Evolutionary conservation across 2,797 vertebrate genomes (phyloP), one percentile per base, ranked within the genome.

Genomic region (Anguilla obscura): DNA sequence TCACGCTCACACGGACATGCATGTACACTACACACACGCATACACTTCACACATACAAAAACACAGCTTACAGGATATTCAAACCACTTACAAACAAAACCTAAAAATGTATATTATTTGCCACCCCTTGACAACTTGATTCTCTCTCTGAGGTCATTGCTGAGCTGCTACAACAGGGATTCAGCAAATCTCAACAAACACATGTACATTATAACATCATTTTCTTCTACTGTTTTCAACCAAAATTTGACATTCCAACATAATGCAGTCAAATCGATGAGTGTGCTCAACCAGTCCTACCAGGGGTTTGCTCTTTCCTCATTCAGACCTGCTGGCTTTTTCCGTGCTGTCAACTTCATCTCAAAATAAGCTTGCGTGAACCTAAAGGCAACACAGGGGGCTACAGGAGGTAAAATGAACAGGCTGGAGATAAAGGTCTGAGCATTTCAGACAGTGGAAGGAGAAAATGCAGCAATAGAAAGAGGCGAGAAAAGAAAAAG

Each of bases 401-500:
- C 52, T 85, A 45, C 87, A 36, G 40, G 87, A 33, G 56, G 58
- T 84, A 84, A 84, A 87, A 87, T 87, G 21, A 87, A 84, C 56
- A 87, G 27, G 86, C 50, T 52, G 50, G 50, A 50, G 60, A 87
- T 84, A 84, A 88, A 71, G 30, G 0, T 52, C 9, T 83, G n/a
- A 84, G 30, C 24, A 4, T 88, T 69, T 52, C 27, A 52, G 58
- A 69, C 4, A 40, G 16, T n/a, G 60, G 45, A 76, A 85, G 9
- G 12, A 52, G 48, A 80, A 82, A 86, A 79, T 52, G 30, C 21
- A 45, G 40, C 12, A 36, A n/a, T 85, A 45, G 30, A 58, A 69
- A 85, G 45, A 83, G 63, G 18, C 66, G 3, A 21, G 9, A 40
- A 56, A 76, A 30, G 30, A 33, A 58, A 48, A 50, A 71, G n/a